Evolutionary conservation across 1,140 invertebrate genomes (phyloP).

Genomic region (Zaprionus camerounensis): DNA sequence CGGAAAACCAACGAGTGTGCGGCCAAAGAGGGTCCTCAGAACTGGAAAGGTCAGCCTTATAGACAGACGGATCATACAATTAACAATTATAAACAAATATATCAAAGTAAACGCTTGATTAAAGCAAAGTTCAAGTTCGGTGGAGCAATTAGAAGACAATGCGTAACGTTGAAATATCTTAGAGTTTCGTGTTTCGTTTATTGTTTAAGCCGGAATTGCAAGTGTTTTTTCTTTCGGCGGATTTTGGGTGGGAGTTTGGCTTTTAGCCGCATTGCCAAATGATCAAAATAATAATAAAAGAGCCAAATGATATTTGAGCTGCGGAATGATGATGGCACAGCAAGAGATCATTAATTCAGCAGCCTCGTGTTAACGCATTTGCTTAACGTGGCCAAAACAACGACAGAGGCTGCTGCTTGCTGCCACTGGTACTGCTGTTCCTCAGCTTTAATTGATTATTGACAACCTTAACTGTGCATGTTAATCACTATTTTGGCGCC

Average conservation of each 20-base stretch:
- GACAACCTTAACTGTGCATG: slow-evolving; percentile 51
- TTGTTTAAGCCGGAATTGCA: slow-evolving; percentile 38
- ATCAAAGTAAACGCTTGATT: slow-evolving; percentile 52
- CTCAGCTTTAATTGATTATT: slow-evolving; percentile 57
- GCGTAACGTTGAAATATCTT: slow-evolving; percentile 33
- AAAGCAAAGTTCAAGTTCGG: slow-evolving; percentile 55
- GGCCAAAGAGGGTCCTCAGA: slow-evolving; percentile 28
- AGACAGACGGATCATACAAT: slow-evolving; percentile 30
- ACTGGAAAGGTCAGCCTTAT: slow-evolving; percentile 44
- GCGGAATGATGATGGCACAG: slow-evolving; percentile 17
- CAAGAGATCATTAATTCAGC: slow-evolving; percentile 51
- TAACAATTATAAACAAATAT: slow-evolving; percentile 48
- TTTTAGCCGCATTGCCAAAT: slow-evolving; percentile 43
- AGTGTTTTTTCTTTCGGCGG: not conserved
- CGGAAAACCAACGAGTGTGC: slow-evolving; percentile 5
- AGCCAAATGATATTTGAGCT: slow-evolving; percentile 39
- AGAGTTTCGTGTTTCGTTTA: slow-evolving; percentile 20
- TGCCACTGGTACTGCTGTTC: slow-evolving; percentile 9
- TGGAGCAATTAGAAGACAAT: slow-evolving; percentile 38
- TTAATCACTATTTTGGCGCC: slow-evolving; percentile 50
- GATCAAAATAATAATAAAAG: slow-evolving; percentile 29
- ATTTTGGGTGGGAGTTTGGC: slow-evolving; percentile 15
- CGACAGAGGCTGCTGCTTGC: slow-evolving; percentile 11
- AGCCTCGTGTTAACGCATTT: slow-evolving; percentile 38
- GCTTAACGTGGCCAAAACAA: slow-evolving; percentile 49